Base-by-base conservation (phyloP, 2,888 invertebrate genomes). In the Drosophila greeni region DNA sequence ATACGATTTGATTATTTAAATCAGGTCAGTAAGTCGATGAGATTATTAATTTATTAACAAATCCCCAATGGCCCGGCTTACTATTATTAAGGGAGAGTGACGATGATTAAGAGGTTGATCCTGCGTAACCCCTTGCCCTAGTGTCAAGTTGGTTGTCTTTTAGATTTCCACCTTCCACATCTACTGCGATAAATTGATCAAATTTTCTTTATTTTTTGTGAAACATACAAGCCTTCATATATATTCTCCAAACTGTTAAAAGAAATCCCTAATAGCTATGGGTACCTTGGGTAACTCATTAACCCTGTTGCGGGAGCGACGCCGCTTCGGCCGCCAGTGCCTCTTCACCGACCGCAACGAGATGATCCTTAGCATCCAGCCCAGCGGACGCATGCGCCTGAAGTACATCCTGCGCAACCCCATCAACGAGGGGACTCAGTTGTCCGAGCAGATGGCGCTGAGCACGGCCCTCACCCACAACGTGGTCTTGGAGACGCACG, bases 281-380 rank as follows among this genome's bases (percentile, higher is more conserved):
- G 66, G 61, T 3, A 26, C 52, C 3, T 37, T 47, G 31, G 59
- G 39, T 16, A 87, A 86, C 72, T 80, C 81, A 43, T 85, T 78
- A 51, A 76, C 84, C 14, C 74, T 85, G 31, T 75, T 85, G 1
- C 84, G 84, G 83, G 92, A 92, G 70, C 91, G 95, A 31, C 91
- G 90, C 58, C 91, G 92, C 71, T 95, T 94, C 83, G 95, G 95
- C 0, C 91, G 91, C 72, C 94, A 95, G 86, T 92, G 92, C 62
- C 84, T 92, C 45, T 95, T 95, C 86, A 90, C 91, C 66, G 93
- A 94, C 84, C 91, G 90, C 73, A 92, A 92, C 0, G 91, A 92
- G 74, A 85, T 93, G 34, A 90, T 91, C 70, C 91, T 92, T 48
- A 91, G 92, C 79, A 93, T 92, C 80, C 90, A 91, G 5, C 90